Percentiles rank a stretch among this genome's conserved stretches.
These are phyloP conservation scores for Callocephalon fimbriatum DNA, from an alignment of 2,113 vertebrate genomes.

Conservation along the genomic window DNA sequence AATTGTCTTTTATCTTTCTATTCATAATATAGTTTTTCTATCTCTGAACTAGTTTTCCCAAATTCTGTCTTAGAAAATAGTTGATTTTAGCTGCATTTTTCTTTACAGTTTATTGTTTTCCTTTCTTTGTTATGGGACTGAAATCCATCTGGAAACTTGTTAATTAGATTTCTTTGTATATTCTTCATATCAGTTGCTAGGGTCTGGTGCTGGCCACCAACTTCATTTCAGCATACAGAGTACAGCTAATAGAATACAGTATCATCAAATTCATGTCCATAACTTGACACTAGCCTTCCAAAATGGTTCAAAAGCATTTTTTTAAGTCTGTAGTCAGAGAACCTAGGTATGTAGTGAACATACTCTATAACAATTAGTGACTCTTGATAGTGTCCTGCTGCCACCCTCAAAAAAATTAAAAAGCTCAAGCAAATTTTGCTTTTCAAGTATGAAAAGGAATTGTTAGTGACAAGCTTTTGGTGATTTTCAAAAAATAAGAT, in stretches of 20 bases:
- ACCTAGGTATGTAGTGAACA: not conserved
- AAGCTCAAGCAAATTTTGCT: not conserved
- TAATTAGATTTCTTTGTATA: not conserved
- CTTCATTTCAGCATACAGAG: not conserved
- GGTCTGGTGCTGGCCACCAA: not conserved
- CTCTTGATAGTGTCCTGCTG: not conserved
- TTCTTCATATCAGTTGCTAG: not conserved
- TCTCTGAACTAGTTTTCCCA: not conserved
- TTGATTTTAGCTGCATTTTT: not conserved
- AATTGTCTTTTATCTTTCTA: not conserved
- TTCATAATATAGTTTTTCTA: not conserved
- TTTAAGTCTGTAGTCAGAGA: not conserved
- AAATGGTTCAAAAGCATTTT: not conserved
- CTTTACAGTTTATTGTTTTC: not conserved
- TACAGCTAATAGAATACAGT: not conserved
- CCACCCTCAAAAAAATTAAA: not conserved
- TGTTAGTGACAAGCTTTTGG: not conserved
- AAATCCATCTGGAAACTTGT: not conserved
- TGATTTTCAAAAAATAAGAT: not conserved
- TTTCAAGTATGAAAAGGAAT: not conserved
- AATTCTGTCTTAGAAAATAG: not conserved
- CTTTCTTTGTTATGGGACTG: not conserved
- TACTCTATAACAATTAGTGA: not conserved
- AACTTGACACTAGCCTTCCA: not conserved
- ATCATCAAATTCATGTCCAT: not conserved